Evolutionary conservation across 2,888 invertebrate species (phyloP).

Genomic region (Caenorhabditis japonica): DNA sequence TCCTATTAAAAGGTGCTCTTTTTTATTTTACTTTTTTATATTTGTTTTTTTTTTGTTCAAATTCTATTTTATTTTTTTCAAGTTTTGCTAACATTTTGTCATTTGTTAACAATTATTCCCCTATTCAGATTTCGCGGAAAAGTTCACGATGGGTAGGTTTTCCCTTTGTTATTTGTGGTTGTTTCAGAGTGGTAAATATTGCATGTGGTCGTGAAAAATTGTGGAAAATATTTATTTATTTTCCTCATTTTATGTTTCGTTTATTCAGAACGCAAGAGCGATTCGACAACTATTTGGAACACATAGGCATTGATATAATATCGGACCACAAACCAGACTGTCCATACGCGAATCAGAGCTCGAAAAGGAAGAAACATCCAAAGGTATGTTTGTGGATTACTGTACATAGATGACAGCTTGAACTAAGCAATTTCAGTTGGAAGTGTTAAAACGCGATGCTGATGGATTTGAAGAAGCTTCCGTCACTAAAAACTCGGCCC

Average conservation of each 20-base stretch:
- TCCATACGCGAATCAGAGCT: conserved; percentile 58
- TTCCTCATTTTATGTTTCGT: no score
- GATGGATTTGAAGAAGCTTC: conserved; percentile 46
- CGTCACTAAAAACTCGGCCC: conserved; percentile 24
- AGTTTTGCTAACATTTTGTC: conserved; percentile 16
- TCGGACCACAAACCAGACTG: conserved; percentile 69
- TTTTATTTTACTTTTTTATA: not conserved
- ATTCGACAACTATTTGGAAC: conserved; percentile 64
- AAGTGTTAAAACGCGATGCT: conserved; percentile 58
- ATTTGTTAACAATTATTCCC: conserved; percentile 5
- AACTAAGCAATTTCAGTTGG: conserved; percentile 37
- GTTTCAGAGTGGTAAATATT: conserved; percentile 3
- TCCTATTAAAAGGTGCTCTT: conserved; percentile 71
- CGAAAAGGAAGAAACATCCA: conserved; percentile 45
- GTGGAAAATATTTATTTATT: no score
- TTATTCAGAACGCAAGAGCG: conserved; percentile 65
- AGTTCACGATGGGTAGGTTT: conserved; percentile 48
- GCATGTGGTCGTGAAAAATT: not conserved
- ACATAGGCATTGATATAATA: conserved; percentile 63
- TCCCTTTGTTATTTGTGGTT: not conserved
- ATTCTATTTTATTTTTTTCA: conserved; percentile 11
- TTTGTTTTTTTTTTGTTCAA: not conserved
- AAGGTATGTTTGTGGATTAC: conserved; percentile 23
- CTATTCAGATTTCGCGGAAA: conserved; percentile 50
- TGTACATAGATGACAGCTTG: no score